A percentile compares a stretch with the other conserved stretches of the same genome.
Evolutionary conservation across 2,113 vertebrate genomes (phyloP).

Genomic region (Platysteira castanea): DNA sequence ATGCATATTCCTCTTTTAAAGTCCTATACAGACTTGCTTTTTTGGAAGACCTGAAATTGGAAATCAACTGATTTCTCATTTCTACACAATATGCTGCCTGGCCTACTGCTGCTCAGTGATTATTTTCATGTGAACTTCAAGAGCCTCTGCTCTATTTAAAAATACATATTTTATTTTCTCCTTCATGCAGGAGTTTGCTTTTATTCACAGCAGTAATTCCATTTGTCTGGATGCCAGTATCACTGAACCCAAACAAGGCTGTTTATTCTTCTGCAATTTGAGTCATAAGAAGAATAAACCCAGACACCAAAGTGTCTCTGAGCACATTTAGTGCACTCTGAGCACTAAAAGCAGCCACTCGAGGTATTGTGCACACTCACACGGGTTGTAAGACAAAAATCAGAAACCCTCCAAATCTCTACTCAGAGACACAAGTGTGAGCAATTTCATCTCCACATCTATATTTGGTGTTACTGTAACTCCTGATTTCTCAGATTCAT

Average conservation of each 20-base stretch:
- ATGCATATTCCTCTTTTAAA: neutral
- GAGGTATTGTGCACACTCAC: fast-evolving
- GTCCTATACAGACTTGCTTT: neutral
- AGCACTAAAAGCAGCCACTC: fast-evolving
- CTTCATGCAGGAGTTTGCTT: neutral
- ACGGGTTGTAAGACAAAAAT: neutral
- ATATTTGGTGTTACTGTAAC: neutral
- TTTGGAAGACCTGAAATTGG: neutral
- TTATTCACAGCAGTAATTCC: neutral
- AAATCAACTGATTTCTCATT: neutral
- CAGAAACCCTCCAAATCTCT: neutral
- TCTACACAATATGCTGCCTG: neutral
- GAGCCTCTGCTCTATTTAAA: neutral
- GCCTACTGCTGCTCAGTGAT: neutral
- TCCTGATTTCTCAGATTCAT: neutral
- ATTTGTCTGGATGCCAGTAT: neutral
- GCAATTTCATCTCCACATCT: neutral
- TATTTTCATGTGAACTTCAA: neutral
- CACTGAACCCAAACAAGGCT: neutral
- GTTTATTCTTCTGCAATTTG: neutral
- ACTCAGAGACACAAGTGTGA: neutral
- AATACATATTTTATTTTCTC: neutral
- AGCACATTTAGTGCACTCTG: too few species aligned
- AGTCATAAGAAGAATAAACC: neutral
- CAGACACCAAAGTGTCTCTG: neutral